Conservation (phyloP, 2,888 invertebrate species). For the Ctena decussata region DNA sequence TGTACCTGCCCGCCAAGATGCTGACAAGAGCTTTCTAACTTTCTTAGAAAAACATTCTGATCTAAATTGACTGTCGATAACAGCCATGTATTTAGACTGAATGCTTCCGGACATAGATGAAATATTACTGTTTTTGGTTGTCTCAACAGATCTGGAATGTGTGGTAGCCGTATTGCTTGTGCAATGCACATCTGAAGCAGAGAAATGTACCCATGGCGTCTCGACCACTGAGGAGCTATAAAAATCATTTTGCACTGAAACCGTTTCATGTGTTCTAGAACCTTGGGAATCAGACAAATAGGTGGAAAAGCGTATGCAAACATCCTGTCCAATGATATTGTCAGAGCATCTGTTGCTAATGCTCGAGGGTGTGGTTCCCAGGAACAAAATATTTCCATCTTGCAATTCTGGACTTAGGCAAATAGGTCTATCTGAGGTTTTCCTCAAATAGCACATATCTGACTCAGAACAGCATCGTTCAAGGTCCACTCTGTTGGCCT, state of each 20-base stretch:
- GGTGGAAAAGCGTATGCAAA: constrained; percentile 28
- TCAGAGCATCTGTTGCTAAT: constrained; percentile 39
- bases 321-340: constrained; percentile 42
- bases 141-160: neutral
- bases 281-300: no score
- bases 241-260: no score
- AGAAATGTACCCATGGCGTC: no score
- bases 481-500: no score
- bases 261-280: no score
- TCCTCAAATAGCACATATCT: constrained; percentile 28
- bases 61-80: constrained; percentile 9
- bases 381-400: constrained; percentile 37
- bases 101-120: constrained; percentile 3
- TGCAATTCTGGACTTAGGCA: constrained; percentile 18
- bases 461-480: constrained; percentile 4
- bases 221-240: no score
- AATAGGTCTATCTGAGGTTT: constrained; percentile 21
- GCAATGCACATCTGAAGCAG: no score
- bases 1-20: constrained; percentile 19
- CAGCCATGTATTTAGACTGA: constrained; percentile 34
- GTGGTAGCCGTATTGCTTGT: constrained; percentile 13
- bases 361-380: constrained; percentile 35
- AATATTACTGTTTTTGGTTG: neutral
- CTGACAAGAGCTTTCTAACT: constrained; percentile 18
- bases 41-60: constrained; percentile 29